A percentile compares a stretch with the other conserved stretches of the same genome.
Evolutionary conservation across 2,888 invertebrate species (phyloP).

Genomic region (Rhagonycha lutea): DNA sequence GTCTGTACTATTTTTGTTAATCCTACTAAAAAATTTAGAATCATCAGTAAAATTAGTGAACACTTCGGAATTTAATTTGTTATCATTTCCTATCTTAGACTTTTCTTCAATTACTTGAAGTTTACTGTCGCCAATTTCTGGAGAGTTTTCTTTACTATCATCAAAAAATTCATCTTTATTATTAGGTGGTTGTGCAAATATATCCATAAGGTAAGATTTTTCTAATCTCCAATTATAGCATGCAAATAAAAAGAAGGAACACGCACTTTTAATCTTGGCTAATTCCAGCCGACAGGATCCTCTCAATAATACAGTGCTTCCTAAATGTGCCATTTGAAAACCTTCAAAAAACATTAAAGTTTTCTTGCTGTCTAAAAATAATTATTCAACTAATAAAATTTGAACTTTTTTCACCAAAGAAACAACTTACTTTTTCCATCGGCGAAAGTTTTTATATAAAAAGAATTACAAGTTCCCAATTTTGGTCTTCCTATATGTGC

Average conservation of each 20-base stretch:
- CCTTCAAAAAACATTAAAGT: conserved; percentile 94
- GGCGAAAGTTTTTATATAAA: conserved; percentile 69
- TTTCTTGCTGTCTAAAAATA: conserved; percentile 67
- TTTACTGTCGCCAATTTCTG: conserved; percentile 36
- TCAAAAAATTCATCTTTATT: conserved; percentile 56
- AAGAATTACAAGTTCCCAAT: conserved; percentile 82
- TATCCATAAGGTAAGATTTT: conserved; percentile 86
- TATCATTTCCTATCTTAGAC: conserved; percentile 13
- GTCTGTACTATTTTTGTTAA: conserved; percentile 17
- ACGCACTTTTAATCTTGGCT: conserved; percentile 79
- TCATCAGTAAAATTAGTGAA: conserved; percentile 34
- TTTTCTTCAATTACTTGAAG: conserved; percentile 11
- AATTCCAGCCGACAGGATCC: conserved; percentile 76
- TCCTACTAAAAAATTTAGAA: conserved; percentile 32
- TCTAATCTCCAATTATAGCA: conserved; percentile 93
- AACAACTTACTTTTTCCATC: conserved; percentile 55
- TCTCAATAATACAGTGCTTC: conserved; percentile 86
- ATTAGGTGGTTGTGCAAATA: conserved; percentile 77
- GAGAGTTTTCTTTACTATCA: conserved; percentile 52
- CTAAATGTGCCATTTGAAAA: conserved; percentile 79
- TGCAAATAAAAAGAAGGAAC: conserved; percentile 79
- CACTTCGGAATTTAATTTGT: conserved; percentile 16
- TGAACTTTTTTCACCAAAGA: neutral
- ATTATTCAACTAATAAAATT: conserved; percentile 6
- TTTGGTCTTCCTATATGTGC: conserved; percentile 81